Conservation (phyloP, 1,140 invertebrate genomes). For the Nasonia longicornis region DNA sequence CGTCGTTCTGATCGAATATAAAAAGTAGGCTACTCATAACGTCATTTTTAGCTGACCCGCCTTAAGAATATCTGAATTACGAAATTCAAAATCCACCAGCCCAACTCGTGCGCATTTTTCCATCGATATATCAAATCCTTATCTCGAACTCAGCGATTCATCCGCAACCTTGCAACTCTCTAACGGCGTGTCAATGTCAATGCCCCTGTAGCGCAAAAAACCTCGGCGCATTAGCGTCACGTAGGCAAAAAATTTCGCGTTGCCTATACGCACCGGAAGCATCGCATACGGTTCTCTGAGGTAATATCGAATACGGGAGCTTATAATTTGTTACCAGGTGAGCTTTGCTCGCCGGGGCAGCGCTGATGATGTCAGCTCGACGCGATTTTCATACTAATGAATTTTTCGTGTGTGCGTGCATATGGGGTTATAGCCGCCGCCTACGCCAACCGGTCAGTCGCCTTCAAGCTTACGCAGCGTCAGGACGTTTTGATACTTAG, state of each 20-base stretch:
- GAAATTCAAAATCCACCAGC: no score
- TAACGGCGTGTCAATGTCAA: conserved; percentile 1
- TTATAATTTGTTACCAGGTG: not conserved
- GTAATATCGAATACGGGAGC: no score
- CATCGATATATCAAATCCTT: no score
- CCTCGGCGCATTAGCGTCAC: not conserved
- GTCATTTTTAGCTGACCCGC: no score
- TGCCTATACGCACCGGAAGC: no score
- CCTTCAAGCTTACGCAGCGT: not conserved
- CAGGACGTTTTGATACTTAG: not conserved
- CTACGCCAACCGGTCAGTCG: not conserved
- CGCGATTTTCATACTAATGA: conserved; percentile 25
- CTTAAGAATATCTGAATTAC: no score
- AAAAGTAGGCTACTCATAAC: no score
- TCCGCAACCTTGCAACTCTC: no score
- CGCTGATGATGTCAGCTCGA: not conserved
- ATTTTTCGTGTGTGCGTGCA: conserved; percentile 9
- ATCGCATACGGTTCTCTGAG: no score
- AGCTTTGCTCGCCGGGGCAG: not conserved
- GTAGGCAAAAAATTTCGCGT: conserved; percentile 2
- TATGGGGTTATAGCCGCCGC: not conserved
- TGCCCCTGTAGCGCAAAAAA: not conserved
- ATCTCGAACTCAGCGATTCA: no score
- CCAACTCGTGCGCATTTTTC: no score
- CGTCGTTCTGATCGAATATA: no score